Evolutionary conservation across 2,888 invertebrate species (phyloP), one percentile per base, ranked within the genome.

Genomic region (Lasius fuliginosus): DNA sequence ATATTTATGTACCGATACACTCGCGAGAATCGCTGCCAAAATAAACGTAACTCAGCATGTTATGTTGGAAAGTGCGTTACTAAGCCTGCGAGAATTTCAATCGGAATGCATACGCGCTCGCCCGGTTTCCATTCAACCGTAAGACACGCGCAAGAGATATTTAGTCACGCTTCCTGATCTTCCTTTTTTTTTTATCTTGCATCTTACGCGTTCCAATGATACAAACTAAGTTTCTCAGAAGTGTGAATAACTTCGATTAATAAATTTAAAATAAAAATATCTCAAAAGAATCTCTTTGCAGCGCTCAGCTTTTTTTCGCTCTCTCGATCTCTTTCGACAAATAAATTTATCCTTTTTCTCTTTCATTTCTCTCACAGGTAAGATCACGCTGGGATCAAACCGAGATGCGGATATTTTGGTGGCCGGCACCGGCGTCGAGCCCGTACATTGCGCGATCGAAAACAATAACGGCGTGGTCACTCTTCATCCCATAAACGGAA

Each of bases 361-460:
- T 82, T 71, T 40, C 56, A 15, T 60, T 62, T 77, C 46, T 46
- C 23, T 36, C 96, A 67, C 95, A 98, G 98, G 98, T 88, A 97
- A 97, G 88, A 97, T 98, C 71, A 97, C 97, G 27, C 96, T 98
- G 87, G 98, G 98, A 84, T 97, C 97, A 85, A 97, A 97, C 88
- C 96, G 97, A 79, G 96, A 97, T 92, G 98, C 98, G 92, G 98
- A 98, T 94, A 97, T 99, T 90, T 96, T 97, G 88, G 96, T 99
- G 33, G 97, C 97, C 90, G 98, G 98, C n/a, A 97, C 97, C 0
- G 98, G 98, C 3, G 98, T 99, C 40, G 97, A 97, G 87, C 96
- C 97, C 85, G 96, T 97, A 68, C 99, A 99, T 95, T 98, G 98
- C 94, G 97, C 97, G 92, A 98, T 99, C 86, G 98, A 98, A 95